Evolutionary conservation across 2,113 vertebrate species (phyloP), one percentile per base, ranked within the genome.

Genomic region (Felis chaus): DNA sequence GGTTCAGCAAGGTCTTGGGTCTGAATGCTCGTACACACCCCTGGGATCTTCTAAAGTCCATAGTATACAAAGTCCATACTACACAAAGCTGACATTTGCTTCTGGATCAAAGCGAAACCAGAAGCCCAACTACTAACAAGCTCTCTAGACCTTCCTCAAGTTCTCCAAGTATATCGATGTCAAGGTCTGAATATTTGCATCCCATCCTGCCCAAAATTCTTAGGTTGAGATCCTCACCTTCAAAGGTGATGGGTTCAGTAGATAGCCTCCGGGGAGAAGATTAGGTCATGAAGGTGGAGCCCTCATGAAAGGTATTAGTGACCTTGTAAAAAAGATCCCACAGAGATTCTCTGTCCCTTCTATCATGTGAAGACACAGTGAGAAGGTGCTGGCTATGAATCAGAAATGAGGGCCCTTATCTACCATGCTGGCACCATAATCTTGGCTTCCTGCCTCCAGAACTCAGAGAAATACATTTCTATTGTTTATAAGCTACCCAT

Each of bases 61-160:
- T 48, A 18, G 50, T 76, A 94, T 96, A 85, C 45, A 45, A 45
- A 45, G 45, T 45, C 45, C 45, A 87, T 33, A 41, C 89, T n/a
- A 73, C 48, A 86, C 9, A 97, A 78, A 92, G 19, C 61, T 45
- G 90, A 65, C 71, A 66, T 79, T 93, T 97, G 91, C 89, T 41
- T 95, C 84, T 83, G 55, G 65, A 84, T 15, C 94, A 7, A 69
- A 97, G 78, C 87, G 71, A 95, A 69, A 94, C 33, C 85, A 90
- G 92, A 95, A 31, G 23, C 9, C 39, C 39, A 95, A 94, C 65
- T 97, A 39, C 19, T 81, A 83, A 71, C 4, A 78, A 93, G 12
- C 39, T 98, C 50, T 66, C 85, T 65, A 33, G 97, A 89, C 39
- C 92, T 96, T 84, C 66, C 85, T 96, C 25, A 4, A 15, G 91